Base-by-base conservation (phyloP, 2,797 vertebrate genomes). In the Rallus crepitans region DNA sequence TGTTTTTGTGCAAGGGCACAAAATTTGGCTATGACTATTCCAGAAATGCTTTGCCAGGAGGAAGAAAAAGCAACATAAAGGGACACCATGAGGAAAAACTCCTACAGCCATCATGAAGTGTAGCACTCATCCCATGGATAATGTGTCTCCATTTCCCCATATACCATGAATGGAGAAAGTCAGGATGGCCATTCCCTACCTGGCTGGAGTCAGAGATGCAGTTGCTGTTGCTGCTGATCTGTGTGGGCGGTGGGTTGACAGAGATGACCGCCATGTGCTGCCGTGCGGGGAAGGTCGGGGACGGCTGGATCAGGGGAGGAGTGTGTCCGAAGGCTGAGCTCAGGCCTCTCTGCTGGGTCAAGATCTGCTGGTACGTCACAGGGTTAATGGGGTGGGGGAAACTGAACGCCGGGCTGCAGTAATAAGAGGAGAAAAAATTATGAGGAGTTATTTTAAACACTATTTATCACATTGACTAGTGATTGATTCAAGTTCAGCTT, bases 321-420 rank as follows among this genome's bases (percentile, higher is more conserved):
- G 99, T 99, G 97, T 99, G 99, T 80, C 99, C 99, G 0, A 99
- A 99, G 40, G 99, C 98, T 13, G 99, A 98, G 77, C 98, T 99
- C 81, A 99, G 98, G 53, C 98, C 97, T 80, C 99, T 98, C 97
- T 99, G 99, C 97, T 99, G 99, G 81, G 98, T 99, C 96, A 99
- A 90, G 75, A 99, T 98, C 97, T 99, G 99, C 98, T 99, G 99
- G 96, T 99, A 99, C 1, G 99, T 98, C 97, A 99, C 94, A 0
- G 99, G 99, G 92, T 99, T 99, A 97, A 99, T 99, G 78, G 99
- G 99, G 79, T 99, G 99, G 16, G 99, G 99, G 89, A 99, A 99
- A 90, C 98, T 98, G 97, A 99, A 99, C 0, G 99, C 99, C 0
- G 99, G 99, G 94, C 99, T 99, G 98, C 45, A 95, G 93, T 20